phyloP scores from a whole-genome alignment of 2,797 vertebrate genomes.

The Hydrolagus colliei region DNA sequence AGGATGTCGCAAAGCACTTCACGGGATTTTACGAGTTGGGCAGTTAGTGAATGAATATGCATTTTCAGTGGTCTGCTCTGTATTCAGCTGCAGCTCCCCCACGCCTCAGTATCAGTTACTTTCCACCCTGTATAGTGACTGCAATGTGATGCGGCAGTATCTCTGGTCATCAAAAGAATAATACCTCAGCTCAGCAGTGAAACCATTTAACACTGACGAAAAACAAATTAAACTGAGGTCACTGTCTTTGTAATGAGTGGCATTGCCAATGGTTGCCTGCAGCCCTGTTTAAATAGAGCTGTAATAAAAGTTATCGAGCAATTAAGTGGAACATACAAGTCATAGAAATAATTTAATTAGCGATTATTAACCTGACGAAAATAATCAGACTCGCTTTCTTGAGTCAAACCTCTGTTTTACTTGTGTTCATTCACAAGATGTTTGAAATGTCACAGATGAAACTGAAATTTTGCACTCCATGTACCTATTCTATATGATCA shows the following conservation, averaged over 20 bases:
- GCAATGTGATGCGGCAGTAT: not conserved
- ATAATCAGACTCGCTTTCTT: not conserved
- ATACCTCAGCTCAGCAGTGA: not conserved
- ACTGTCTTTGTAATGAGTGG: conserved; percentile 8
- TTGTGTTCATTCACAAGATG: not conserved
- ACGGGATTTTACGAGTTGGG: too few species aligned
- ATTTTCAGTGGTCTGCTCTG: not conserved
- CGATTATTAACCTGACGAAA: conserved; percentile 20
- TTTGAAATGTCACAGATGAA: not conserved
- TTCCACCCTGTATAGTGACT: not conserved
- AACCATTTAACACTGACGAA: not conserved
- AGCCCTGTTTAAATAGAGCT: conserved; percentile 6
- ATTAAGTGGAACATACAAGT: conserved; percentile 10
- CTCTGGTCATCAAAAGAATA: not conserved
- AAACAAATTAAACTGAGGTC: not conserved
- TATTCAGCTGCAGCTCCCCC: not conserved
- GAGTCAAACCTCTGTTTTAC: conserved; percentile 6
- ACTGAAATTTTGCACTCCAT: not conserved
- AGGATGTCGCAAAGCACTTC: too few species aligned
- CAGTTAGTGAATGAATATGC: too few species aligned
- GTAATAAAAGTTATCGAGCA: conserved; percentile 25
- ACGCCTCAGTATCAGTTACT: not conserved
- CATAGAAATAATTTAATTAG: conserved; percentile 10
- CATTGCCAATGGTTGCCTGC: not conserved
- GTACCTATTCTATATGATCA: conserved; percentile 1